A percentile compares a stretch with the other conserved stretches of the same genome.
These are phyloP conservation scores for Cryptophagus acutangulus DNA, from an alignment of 2,888 invertebrate species.

Conservation along the genomic window DNA sequence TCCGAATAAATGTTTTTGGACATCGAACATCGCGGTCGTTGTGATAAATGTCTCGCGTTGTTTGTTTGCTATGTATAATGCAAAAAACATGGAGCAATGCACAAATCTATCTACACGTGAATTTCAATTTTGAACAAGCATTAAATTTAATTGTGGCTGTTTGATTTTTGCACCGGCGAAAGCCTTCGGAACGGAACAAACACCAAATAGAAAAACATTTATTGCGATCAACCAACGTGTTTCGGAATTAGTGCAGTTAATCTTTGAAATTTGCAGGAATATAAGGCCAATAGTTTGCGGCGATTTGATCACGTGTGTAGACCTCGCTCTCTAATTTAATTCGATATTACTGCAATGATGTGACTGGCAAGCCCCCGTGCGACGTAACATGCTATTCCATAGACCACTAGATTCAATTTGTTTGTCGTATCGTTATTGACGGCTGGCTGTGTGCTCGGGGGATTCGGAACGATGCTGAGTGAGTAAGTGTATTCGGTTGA, in stretches of 20 bases:
- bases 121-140: slow-evolving; percentile 6
- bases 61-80: too few relatives aligned
- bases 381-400: slow-evolving; percentile 29
- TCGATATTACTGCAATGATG: slow-evolving; percentile 28
- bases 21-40: slow-evolving; percentile 25
- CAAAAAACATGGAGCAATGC: not conserved
- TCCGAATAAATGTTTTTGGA: slow-evolving; percentile 23
- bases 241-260: not conserved
- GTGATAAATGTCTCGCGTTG: slow-evolving; percentile 24
- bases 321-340: slow-evolving; percentile 30
- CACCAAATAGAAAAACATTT: too few relatives aligned
- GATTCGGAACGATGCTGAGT: slow-evolving; percentile 2
- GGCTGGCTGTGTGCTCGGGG: slow-evolving; percentile 21
- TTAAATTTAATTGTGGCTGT: slow-evolving; percentile 7
- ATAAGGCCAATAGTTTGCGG: slow-evolving; percentile 21
- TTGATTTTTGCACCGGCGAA: too few relatives aligned
- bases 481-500: not conserved
- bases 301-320: slow-evolving; percentile 28
- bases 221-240: too few relatives aligned
- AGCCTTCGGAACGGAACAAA: too few relatives aligned
- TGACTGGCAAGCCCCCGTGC: slow-evolving; percentile 19
- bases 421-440: slow-evolving; percentile 41
- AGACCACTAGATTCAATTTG: slow-evolving; percentile 38
- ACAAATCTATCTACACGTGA: slow-evolving; percentile 2
- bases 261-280: slow-evolving; percentile 20